Percentiles rank a stretch among this genome's conserved stretches.
Conservation (phyloP, 2,888 invertebrate genomes). For the Drosophila siamana region DNA sequence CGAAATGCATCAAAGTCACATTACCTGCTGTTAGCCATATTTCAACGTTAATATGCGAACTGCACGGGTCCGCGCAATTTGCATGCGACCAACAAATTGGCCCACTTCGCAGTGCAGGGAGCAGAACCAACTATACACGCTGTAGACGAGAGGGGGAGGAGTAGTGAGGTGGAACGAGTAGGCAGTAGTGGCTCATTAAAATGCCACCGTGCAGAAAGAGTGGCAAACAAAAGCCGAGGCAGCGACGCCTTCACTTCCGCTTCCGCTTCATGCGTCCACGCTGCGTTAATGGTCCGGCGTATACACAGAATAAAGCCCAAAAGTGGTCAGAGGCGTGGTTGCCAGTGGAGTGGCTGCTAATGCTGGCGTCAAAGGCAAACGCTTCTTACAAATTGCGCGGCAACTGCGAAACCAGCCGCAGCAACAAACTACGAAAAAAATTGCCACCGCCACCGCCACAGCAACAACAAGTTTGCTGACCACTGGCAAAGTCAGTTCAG, state of each 20-base stretch:
- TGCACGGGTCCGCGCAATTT: slow-evolving; percentile 38
- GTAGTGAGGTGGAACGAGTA: not conserved
- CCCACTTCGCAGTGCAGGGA: no score
- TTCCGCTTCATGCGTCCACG: slow-evolving; percentile 58
- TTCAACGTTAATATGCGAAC: slow-evolving; percentile 45
- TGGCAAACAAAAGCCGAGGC: slow-evolving; percentile 41
- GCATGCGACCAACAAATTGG: slow-evolving; percentile 56
- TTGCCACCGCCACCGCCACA: not conserved
- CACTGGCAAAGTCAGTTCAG: slow-evolving; percentile 26
- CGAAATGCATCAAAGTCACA: slow-evolving; percentile 33
- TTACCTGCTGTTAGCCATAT: slow-evolving; percentile 28
- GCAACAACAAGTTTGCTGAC: slow-evolving; percentile 27
- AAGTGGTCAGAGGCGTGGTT: not conserved
- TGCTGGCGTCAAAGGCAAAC: slow-evolving; percentile 63
- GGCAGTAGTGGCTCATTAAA: slow-evolving; percentile 65
- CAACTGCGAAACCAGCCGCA: slow-evolving; percentile 4
- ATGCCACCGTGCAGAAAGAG: slow-evolving; percentile 49
- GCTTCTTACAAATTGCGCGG: slow-evolving; percentile 54
- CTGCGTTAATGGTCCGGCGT: slow-evolving; percentile 66
- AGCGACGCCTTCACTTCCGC: slow-evolving; percentile 49
- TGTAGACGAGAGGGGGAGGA: not conserved
- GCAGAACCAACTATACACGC: no score
- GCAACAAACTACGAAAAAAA: not conserved
- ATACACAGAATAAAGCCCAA: slow-evolving; percentile 22
- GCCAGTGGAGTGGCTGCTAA: slow-evolving; percentile 51